Evolutionary conservation across 2,888 invertebrate genomes (phyloP).

Genomic region (Cephus runcator): DNA sequence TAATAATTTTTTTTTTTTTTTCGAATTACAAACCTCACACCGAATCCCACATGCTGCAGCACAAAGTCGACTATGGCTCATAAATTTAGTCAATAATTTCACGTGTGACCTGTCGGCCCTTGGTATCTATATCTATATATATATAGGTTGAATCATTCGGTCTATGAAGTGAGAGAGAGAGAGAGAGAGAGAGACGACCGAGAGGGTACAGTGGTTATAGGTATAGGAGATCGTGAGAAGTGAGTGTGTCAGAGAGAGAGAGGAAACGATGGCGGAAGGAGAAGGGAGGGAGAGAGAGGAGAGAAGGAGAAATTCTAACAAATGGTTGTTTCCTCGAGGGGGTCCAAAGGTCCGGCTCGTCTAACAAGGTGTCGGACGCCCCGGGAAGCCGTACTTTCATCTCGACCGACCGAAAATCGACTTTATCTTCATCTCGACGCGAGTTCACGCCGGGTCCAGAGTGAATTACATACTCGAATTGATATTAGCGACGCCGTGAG

Average conservation of each 20-base stretch:
- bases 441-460: conserved; percentile 42
- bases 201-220: no score
- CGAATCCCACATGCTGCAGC: no score
- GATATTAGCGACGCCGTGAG: conserved; percentile 37
- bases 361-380: conserved; percentile 61
- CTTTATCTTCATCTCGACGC: conserved; percentile 57
- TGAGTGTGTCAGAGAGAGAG: background rate
- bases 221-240: no score
- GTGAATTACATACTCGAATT: conserved; percentile 54
- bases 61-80: no score
- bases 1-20: no score
- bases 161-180: background rate
- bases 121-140: no score
- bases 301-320: conserved; percentile 46
- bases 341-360: conserved; percentile 52
- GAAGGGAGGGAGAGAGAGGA: background rate
- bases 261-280: background rate
- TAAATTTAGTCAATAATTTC: no score
- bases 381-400: conserved; percentile 55
- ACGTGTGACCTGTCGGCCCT: no score
- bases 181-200: conserved; percentile 6
- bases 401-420: conserved; percentile 54
- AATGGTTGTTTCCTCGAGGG: conserved; percentile 58
- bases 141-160: no score
- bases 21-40: no score